Evolutionary conservation across 2,113 vertebrate genomes (phyloP), one percentile per base, ranked within the genome.

Genomic region (Morone saxatilis): DNA sequence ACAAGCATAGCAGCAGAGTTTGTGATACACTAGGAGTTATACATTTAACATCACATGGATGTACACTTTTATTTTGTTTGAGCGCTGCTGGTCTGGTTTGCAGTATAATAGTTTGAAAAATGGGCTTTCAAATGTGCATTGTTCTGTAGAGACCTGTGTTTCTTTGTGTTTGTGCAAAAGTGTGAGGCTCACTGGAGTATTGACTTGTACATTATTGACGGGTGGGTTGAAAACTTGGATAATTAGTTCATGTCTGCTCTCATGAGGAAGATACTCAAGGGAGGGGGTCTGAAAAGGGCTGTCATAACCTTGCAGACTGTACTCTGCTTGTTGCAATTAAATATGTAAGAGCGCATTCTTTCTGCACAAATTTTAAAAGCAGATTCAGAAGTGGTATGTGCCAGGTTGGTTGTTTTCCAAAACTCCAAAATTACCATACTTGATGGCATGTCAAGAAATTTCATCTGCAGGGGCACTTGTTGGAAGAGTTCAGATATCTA

Each of bases 181-280:
- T 31, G n/a, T 22, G 68, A 31, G 17, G 41, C 31, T 63, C 38
- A 7, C 1, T 36, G 12, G 3, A 63, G 66, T 1, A 4, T 31
- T 31, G 50, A 11, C 53, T 43, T 13, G 45, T 62, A 70, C 40
- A 50, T 69, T 63, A 63, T 41, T 14, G 57, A 60, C n/a, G 25
- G 36, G 12, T 19, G 71, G 80, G 59, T 75, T 31, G 20, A 48
- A 40, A 57, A 66, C 50, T 48, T 45, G 11, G 48, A 31, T 50
- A 12, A 40, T 56, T 10, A 20, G 25, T 70, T 47, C 38, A 10
- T 14, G 71, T 69, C 54, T 4, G 54, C 1, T 2, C 47, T 65
- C 9, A 53, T 41, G 57, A 80, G 12, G 53, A 50, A 51, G 76
- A 78, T 0, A 13, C 50, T 47, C 9, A 1, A 13, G 59, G 48